Evolutionary conservation across 2,113 vertebrate genomes (phyloP), one percentile per base, ranked within the genome.

Genomic region (Nesoenas mayeri): DNA sequence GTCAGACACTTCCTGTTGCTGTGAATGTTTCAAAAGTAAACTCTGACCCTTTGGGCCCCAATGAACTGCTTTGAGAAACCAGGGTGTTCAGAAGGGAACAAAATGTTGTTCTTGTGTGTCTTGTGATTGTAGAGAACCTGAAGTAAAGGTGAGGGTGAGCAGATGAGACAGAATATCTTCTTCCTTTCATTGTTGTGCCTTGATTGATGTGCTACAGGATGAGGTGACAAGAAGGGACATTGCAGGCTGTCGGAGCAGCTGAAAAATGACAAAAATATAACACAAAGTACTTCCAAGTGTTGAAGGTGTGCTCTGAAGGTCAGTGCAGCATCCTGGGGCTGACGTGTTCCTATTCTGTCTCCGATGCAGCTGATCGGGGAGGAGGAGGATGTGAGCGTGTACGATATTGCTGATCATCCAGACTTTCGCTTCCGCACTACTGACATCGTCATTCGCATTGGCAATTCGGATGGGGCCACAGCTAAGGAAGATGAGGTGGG

Each of bases 341-440:
- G 91, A 96, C 3, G 0, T 9, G 53, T 32, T 11, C 2, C 6
- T 2, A 0, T 78, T 78, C 31, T 87, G 75, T 93, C 36, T 89
- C 42, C 0, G 0, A 12, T 34, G 80, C 95, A 99, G 99, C 98
- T 99, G 57, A 97, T 99, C 0, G 98, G 99, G 42, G 96, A 99
- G 93, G 99, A 99, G 94, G 99, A 99, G 47, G 99, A 99, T 2
- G 99, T 99, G 88, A 99, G 99, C 0, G 99, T 99, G 29, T 99
- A 99, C 2, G 99, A 99, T 92, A 99, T 99, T 6, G 98, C 99
- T 1, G 99, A 99, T 85, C 99, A 99, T 84, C 99, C 99, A 0
- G 99, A 99, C 96, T 99, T 99, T 9, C 99, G 99, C 89, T 99
- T 99, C 95, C 99, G 99, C 88, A 99, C 99, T 2, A 99, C 99